Base-by-base conservation (phyloP, 2,888 invertebrate genomes). In the Escarpia spicata region DNA sequence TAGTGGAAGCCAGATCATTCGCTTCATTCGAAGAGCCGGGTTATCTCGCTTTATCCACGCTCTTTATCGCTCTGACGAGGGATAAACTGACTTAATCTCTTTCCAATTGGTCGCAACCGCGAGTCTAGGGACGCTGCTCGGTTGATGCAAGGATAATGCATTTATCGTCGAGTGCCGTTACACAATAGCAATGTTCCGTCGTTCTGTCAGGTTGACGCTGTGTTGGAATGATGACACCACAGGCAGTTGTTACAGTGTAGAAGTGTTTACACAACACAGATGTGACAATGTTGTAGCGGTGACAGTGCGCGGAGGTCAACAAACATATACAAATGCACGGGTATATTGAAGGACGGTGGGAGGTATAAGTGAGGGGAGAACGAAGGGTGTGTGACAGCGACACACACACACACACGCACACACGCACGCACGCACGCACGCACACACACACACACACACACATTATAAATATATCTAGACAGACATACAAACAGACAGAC, bases 1-100 rank as follows among this genome's bases (percentile, higher is more conserved):
- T 75, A 75, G 75, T 26, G 75, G 75, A 75, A 75, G 75, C 75
- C 75, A 75, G 75, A 75, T 75, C 75, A 75, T 75, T 75, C n/a
- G 75, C 75, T 75, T 75, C 75, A 75, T 75, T 75, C 75, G 75
- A 75, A 75, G 75, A 75, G 75, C 75, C 75, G 75, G 75, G 75
- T 75, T 75, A 75, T 75, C 75, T 19, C 26, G 4, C 26, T 75
- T 75, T 75, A 75, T 75, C 75, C 75, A 75, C 75, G 75, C 75
- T 75, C 75, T 26, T 75, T 26, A 26, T 26, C 75, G 75, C 75
- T 75, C 75, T 75, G 75, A 75, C 75, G 75, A 75, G 75, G 75
- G 75, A 75, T 75, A 75, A 75, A 75, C 75, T 75, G 75, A 75
- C 75, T 75, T 75, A n/a, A 75, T 75, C 75, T 19, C n/a, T 75